Evolutionary conservation across 2,888 invertebrate genomes (phyloP).

Genomic region (Ellobium chinense): DNA sequence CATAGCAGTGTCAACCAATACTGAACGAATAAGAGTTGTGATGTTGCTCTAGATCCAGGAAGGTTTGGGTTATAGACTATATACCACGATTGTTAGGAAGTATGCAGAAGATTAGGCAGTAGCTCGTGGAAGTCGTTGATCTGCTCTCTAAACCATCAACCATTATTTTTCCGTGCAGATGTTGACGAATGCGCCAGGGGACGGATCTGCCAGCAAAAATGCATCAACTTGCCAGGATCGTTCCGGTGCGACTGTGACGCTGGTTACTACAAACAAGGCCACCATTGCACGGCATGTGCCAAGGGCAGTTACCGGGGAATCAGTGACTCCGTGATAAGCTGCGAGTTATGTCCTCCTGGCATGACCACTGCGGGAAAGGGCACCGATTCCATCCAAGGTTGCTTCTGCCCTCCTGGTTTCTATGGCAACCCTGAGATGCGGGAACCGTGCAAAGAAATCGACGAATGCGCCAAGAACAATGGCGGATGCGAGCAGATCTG

Average conservation of each 20-base stretch:
- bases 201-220: slow-evolving; percentile 60
- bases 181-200: slow-evolving; percentile 56
- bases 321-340: slow-evolving; percentile 43
- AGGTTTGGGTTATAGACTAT: too few relatives aligned
- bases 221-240: slow-evolving; percentile 62
- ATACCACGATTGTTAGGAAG: too few relatives aligned
- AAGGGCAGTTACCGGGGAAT: slow-evolving; percentile 52
- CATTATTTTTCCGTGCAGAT: slow-evolving; percentile 45
- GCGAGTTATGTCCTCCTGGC: slow-evolving; percentile 54
- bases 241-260: slow-evolving; percentile 66
- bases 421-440: slow-evolving; percentile 50
- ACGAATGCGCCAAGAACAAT: slow-evolving; percentile 51
- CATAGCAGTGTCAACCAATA: too few relatives aligned
- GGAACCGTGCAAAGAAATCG: slow-evolving; percentile 51
- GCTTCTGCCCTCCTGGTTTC: slow-evolving; percentile 56
- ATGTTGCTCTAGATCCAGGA: too few relatives aligned
- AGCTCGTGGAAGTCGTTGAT: too few relatives aligned
- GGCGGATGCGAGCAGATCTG: slow-evolving; percentile 55
- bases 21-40: too few relatives aligned
- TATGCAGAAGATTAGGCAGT: too few relatives aligned
- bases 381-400: slow-evolving; percentile 50
- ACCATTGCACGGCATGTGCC: slow-evolving; percentile 50
- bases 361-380: slow-evolving; percentile 47
- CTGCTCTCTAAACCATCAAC: too few relatives aligned
- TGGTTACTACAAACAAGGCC: slow-evolving; percentile 56